These are phyloP conservation scores for Falco cherrug DNA, from an alignment of 2,797 vertebrate genomes.

Conservation along the genomic window DNA sequence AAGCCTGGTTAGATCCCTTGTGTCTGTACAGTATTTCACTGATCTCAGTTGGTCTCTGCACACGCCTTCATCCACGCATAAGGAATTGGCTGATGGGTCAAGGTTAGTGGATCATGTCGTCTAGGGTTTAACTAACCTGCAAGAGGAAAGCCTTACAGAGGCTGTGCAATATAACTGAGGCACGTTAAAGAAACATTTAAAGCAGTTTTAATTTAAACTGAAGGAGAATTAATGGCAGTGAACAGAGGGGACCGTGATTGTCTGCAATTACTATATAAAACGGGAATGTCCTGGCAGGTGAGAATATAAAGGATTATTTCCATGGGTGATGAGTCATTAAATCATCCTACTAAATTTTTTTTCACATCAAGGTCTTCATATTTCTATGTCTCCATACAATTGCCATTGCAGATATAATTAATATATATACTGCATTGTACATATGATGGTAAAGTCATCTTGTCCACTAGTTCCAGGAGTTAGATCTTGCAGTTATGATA, in stretches of 20 bases:
- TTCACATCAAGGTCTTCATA: neutral
- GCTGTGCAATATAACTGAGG: neutral
- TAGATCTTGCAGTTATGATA: neutral
- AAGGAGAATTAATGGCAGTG: neutral
- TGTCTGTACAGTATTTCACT: neutral
- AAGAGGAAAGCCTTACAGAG: neutral
- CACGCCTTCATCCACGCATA: rapidly evolving
- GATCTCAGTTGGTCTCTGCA: neutral
- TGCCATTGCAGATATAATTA: neutral
- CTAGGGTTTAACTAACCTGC: neutral
- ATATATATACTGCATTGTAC: neutral
- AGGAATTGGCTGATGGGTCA: neutral
- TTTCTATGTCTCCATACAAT: neutral
- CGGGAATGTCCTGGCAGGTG: neutral
- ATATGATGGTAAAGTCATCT: neutral
- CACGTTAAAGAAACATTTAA: neutral
- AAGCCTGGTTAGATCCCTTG: neutral
- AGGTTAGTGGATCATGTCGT: neutral
- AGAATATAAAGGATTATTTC: neutral
- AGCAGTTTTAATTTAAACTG: neutral
- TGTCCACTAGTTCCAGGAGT: neutral
- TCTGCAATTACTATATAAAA: neutral
- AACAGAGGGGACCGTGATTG: neutral
- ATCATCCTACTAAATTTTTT: neutral
- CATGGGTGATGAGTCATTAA: neutral